Percentiles rank a stretch among this genome's conserved stretches.
These are phyloP conservation scores for Drosophila fulvimacula DNA, from an alignment of 2,888 invertebrate species.

Conservation along the genomic window DNA sequence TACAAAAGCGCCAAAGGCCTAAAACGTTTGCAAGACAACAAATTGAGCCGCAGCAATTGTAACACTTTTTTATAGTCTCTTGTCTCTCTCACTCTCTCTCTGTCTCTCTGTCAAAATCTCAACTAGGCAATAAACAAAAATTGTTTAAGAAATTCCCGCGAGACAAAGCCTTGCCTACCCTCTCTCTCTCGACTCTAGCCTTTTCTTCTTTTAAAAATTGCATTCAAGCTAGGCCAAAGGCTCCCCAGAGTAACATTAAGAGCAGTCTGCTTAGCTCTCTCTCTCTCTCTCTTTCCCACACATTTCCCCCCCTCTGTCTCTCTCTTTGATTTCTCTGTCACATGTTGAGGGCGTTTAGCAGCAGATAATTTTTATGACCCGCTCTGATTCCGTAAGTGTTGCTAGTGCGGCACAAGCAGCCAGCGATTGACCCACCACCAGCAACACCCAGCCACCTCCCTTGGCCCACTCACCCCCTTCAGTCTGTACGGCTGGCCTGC, in stretches of 20 bases:
- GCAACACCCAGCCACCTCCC: neutral
- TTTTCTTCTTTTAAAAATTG: slow-evolving; percentile 36
- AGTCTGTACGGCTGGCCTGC: slow-evolving; percentile 31
- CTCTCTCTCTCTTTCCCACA: neutral
- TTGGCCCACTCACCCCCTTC: neutral
- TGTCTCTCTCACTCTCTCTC: neutral
- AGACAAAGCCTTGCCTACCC: slow-evolving; percentile 41
- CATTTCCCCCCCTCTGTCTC: neutral
- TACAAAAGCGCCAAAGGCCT: slow-evolving; percentile 47
- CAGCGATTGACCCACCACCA: slow-evolving; percentile 72
- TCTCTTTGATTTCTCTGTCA: slow-evolving; percentile 40
- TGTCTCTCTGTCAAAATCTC: slow-evolving; percentile 28
- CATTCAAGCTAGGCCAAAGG: slow-evolving; percentile 56
- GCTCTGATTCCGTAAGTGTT: slow-evolving; percentile 38
- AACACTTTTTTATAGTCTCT: slow-evolving; percentile 51
- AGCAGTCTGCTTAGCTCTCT: slow-evolving; percentile 23
- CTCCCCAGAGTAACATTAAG: slow-evolving; percentile 75
- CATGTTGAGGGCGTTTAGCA: slow-evolving; percentile 69
- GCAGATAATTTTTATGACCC: slow-evolving; percentile 76
- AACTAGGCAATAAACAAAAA: slow-evolving; percentile 41
- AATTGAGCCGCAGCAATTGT: slow-evolving; percentile 72
- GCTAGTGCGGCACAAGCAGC: slow-evolving; percentile 55
- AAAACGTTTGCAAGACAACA: slow-evolving; percentile 40
- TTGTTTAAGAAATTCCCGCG: slow-evolving; percentile 66
- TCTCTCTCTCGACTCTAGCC: neutral